A percentile compares a stretch with the other conserved stretches of the same genome.
These are phyloP conservation scores for Euzetes globulus DNA, from an alignment of 2,888 invertebrate genomes.

Conservation along the genomic window DNA sequence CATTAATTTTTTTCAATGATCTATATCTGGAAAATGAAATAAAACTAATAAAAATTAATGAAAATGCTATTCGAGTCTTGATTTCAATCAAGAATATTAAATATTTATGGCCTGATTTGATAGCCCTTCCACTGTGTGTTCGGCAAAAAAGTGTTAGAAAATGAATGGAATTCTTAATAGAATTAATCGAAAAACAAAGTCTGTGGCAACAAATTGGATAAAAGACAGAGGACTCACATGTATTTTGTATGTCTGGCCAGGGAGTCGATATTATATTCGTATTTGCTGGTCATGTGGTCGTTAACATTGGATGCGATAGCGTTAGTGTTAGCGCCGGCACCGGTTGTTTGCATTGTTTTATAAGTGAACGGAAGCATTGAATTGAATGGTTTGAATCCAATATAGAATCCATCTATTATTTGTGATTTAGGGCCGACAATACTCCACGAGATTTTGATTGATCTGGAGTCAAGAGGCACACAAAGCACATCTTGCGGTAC, in stretches of 20 bases:
- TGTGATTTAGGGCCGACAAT: slow-evolving; percentile 19
- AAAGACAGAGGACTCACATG: slow-evolving; percentile 16
- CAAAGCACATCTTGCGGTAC: slow-evolving; percentile 42
- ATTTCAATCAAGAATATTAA: too few relatives aligned
- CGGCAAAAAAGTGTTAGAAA: background rate
- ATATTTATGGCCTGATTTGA: too few relatives aligned
- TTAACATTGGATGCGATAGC: background rate
- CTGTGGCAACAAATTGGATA: too few relatives aligned
- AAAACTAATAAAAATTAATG: background rate
- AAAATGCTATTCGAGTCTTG: background rate
- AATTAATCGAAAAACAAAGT: background rate
- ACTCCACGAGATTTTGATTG: slow-evolving; percentile 41
- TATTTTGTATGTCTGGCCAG: slow-evolving; percentile 30
- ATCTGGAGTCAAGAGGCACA: slow-evolving; percentile 40
- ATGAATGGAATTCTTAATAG: background rate
- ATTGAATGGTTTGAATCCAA: slow-evolving; percentile 40
- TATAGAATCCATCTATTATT: slow-evolving; percentile 42
- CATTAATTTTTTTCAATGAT: background rate
- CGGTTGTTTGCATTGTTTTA: slow-evolving; percentile 38
- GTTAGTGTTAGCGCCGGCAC: slow-evolving; percentile 40
- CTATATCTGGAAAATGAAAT: background rate
- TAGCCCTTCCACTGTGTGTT: background rate
- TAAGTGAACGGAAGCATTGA: slow-evolving; percentile 39
- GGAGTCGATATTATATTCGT: slow-evolving; percentile 30
- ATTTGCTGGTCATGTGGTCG: slow-evolving; percentile 26